Conservation (phyloP, 2,888 invertebrate species). For the Synergus umbraculus region DNA sequence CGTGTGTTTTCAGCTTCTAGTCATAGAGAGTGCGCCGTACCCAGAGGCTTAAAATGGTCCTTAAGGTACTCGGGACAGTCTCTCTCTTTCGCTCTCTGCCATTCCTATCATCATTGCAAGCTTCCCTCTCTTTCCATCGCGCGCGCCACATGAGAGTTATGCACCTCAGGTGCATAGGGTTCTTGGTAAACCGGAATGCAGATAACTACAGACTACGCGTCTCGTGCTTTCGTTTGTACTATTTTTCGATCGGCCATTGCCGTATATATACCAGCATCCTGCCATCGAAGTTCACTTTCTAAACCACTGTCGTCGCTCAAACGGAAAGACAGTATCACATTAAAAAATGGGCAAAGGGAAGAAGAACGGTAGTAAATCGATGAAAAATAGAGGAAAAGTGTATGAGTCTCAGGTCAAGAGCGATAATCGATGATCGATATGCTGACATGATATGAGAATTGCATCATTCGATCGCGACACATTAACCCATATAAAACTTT, state of each 20-base stretch:
- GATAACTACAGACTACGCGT: constrained; percentile 64
- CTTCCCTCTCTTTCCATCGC: constrained; percentile 46
- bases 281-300: constrained; percentile 32
- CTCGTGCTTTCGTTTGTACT: constrained; percentile 59
- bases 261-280: constrained; percentile 31
- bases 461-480: neutral
- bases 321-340: neutral
- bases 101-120: neutral
- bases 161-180: constrained; percentile 69
- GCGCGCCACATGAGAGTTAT: constrained; percentile 60
- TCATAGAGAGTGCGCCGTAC: constrained; percentile 5
- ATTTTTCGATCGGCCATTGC: constrained; percentile 60
- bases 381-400: neutral
- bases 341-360: neutral
- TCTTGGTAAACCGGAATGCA: constrained; percentile 70
- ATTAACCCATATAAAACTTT: neutral
- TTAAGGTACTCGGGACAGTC: neutral
- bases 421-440: neutral
- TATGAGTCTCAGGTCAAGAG: neutral
- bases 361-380: neutral
- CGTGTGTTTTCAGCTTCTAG: constrained; percentile 11
- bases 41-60: constrained; percentile 37
- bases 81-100: constrained; percentile 12
- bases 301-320: neutral
- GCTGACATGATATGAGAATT: neutral